Conservation (phyloP, 2,113 vertebrate genomes). For the Platysternon megacephalum region DNA sequence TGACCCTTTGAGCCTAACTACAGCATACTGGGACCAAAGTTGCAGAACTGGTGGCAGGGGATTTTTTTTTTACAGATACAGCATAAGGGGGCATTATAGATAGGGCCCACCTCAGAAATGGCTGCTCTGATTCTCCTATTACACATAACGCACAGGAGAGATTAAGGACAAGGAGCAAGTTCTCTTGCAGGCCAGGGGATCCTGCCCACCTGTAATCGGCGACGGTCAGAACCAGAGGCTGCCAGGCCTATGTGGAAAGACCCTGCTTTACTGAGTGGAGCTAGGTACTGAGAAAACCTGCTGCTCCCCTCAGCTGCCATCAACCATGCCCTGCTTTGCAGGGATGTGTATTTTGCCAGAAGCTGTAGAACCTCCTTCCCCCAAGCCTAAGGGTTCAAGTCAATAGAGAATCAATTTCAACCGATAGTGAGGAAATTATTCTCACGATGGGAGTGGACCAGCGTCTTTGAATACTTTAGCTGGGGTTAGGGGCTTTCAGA, state of each 20-base stretch:
- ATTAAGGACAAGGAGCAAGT: neutral
- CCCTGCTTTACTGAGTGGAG: too few species aligned
- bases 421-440: neutral
- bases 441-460: neutral
- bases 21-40: rapidly evolving
- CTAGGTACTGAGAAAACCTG: too few species aligned
- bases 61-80: neutral
- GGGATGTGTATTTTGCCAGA: too few species aligned
- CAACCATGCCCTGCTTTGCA: too few species aligned
- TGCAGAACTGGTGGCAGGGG: rapidly evolving
- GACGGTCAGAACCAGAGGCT: neutral
- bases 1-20: neutral
- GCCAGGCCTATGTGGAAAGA: too few species aligned
- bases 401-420: too few species aligned
- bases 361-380: too few species aligned
- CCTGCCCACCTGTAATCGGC: neutral
- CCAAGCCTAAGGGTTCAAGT: too few species aligned
- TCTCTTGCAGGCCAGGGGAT: neutral
- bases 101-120: neutral
- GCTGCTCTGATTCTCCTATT: neutral
- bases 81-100: neutral
- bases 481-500: neutral
- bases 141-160: too few species aligned
- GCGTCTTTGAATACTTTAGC: neutral
- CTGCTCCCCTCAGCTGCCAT: too few species aligned